Percentiles rank a stretch among this genome's conserved stretches.
Conservation (phyloP, 2,113 vertebrate genomes). For the Candoia aspera region DNA sequence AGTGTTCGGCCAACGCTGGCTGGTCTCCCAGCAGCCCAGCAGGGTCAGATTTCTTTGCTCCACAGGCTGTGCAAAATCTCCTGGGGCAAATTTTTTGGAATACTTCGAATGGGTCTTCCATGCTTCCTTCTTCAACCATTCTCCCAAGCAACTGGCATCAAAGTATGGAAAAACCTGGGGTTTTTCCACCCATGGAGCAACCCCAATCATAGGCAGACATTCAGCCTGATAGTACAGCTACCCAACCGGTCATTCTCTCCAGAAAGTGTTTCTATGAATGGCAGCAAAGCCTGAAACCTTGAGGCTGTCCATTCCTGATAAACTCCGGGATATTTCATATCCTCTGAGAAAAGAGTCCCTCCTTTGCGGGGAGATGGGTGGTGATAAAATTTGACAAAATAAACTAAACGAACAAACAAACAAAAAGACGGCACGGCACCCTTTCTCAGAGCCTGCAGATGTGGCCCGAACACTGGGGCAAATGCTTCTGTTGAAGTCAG, state of each 20-base stretch:
- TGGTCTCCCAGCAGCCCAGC: neutral
- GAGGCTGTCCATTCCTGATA: neutral
- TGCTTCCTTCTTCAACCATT: neutral
- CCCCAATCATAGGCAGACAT: too few relatives aligned
- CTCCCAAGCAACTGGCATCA: neutral
- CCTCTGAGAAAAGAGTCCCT: neutral
- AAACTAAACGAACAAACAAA: too few relatives aligned
- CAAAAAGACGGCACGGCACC: neutral
- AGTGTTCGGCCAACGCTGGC: neutral
- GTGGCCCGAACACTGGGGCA: neutral
- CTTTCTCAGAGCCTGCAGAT: accelerated
- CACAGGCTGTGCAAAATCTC: neutral
- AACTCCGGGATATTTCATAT: neutral
- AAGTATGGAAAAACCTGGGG: neutral
- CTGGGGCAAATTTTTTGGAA: neutral
- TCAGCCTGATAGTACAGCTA: too few relatives aligned
- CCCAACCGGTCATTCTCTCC: too few relatives aligned
- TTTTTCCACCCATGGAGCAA: too few relatives aligned
- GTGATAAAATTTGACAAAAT: too few relatives aligned
- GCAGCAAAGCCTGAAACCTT: too few relatives aligned
- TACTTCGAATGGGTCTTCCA: neutral
- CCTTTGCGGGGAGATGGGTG: too few relatives aligned
- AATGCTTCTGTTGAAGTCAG: too few relatives aligned
- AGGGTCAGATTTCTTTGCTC: neutral
- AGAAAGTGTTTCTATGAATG: too few relatives aligned